Conservation (phyloP, 2,113 vertebrate genomes). For the Mastomys coucha region DNA sequence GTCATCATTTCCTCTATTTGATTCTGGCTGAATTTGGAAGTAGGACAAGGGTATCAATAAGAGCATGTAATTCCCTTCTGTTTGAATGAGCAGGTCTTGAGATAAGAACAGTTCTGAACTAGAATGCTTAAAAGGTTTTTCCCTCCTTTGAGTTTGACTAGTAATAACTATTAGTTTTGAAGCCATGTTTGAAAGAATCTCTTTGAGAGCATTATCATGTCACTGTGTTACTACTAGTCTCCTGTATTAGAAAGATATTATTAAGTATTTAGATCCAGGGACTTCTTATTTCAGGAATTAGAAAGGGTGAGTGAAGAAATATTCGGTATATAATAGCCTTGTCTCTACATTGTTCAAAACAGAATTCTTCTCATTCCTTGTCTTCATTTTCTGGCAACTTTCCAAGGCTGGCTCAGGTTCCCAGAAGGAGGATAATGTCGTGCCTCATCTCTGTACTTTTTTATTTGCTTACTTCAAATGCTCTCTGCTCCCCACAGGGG, state of each 20-base stretch:
- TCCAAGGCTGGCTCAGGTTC: not conserved
- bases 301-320: slow-evolving; percentile 45
- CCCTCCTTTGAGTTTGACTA: slow-evolving; percentile 42
- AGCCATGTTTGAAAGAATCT: slow-evolving; percentile 63
- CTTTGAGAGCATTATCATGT: slow-evolving; percentile 22
- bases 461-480: not conserved
- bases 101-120: slow-evolving; percentile 48
- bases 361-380: slow-evolving; percentile 34
- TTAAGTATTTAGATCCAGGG: not conserved
- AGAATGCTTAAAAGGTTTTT: slow-evolving; percentile 14
- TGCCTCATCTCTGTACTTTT: not conserved
- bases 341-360: slow-evolving; percentile 43
- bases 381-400: slow-evolving; percentile 19
- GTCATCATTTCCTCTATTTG: slow-evolving; percentile 65
- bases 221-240: not conserved
- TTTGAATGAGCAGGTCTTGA: slow-evolving; percentile 61
- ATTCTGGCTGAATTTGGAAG: slow-evolving; percentile 62
- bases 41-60: slow-evolving; percentile 57
- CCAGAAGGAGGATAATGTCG: not conserved
- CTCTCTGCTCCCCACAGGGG: not conserved
- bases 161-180: slow-evolving; percentile 57
- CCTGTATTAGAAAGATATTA: slow-evolving; percentile 55
- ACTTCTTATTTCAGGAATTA: slow-evolving; percentile 46
- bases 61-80: slow-evolving; percentile 62
- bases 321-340: not conserved